phyloP scores from a whole-genome alignment of 2,113 vertebrate genomes.

The Glaucomys volans region DNA sequence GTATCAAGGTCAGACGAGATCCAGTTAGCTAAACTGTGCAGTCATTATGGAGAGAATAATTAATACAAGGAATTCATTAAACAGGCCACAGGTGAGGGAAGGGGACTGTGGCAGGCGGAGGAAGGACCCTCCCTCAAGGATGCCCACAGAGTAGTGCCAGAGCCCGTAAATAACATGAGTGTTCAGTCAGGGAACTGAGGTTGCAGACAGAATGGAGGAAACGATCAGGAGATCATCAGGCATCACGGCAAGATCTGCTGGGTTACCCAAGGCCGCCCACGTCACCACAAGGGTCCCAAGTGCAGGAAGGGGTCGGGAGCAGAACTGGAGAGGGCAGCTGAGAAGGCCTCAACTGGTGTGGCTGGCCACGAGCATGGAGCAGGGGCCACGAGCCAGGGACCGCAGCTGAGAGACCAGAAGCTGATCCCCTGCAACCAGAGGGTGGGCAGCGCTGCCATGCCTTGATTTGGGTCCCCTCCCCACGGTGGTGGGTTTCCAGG shows the following conservation, averaged over 20 bases:
- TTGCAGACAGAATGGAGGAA: no score
- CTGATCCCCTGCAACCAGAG: background rate
- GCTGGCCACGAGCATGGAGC: no score
- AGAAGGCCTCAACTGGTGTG: no score
- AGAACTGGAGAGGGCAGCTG: background rate
- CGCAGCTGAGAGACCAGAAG: background rate
- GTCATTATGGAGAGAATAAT: no score
- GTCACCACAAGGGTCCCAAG: background rate
- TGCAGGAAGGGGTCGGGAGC: background rate
- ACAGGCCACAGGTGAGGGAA: background rate
- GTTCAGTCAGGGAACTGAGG: background rate
- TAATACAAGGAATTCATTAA: no score
- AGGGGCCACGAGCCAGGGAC: background rate
- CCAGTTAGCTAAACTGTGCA: no score
- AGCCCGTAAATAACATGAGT: accelerated
- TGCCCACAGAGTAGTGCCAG: background rate
- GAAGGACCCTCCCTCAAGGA: background rate
- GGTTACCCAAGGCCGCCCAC: background rate
- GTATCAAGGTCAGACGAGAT: no score
- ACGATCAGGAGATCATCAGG: background rate
- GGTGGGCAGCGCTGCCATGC: background rate
- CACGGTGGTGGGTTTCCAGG: background rate
- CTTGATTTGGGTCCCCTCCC: background rate
- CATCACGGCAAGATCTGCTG: no score
- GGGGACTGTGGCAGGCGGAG: background rate